Conservation (phyloP, 2,797 vertebrate species). For the Eulemur rubriventer region DNA sequence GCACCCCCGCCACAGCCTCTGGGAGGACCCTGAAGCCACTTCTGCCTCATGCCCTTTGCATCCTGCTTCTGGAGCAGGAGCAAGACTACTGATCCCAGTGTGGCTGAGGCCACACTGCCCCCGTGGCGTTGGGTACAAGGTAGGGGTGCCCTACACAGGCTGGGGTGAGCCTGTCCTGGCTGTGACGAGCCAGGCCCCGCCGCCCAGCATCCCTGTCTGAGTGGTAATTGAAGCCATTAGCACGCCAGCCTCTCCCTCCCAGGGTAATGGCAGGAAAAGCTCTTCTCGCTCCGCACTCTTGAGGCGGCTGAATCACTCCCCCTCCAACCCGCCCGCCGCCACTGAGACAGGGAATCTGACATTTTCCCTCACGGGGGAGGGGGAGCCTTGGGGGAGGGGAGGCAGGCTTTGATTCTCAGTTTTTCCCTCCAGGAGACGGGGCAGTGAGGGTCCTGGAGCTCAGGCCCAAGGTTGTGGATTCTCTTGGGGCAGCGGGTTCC, state of each 20-base stretch:
- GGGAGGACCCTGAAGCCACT: not conserved
- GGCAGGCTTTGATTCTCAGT: conserved; percentile 46
- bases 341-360: conserved; percentile 81
- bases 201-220: conserved; percentile 76
- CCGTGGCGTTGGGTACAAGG: not conserved
- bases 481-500: not conserved
- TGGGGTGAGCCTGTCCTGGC: conserved; percentile 41
- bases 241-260: conserved; percentile 78
- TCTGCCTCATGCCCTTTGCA: not conserved
- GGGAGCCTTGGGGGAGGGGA: conserved; percentile 43
- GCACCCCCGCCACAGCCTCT: not conserved
- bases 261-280: conserved; percentile 82
- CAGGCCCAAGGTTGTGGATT: not conserved
- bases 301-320: conserved; percentile 81
- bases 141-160: conserved; percentile 22
- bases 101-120: not conserved
- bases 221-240: conserved; percentile 83
- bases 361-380: conserved; percentile 67
- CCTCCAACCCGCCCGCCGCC: conserved; percentile 73
- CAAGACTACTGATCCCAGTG: not conserved
- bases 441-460: not conserved
- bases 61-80: not conserved
- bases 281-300: conserved; percentile 76
- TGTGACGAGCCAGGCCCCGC: conserved; percentile 32
- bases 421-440: conserved; percentile 18